Base-by-base conservation (phyloP, 2,797 vertebrate genomes). In the Oryzias dopingdopingensis region DNA sequence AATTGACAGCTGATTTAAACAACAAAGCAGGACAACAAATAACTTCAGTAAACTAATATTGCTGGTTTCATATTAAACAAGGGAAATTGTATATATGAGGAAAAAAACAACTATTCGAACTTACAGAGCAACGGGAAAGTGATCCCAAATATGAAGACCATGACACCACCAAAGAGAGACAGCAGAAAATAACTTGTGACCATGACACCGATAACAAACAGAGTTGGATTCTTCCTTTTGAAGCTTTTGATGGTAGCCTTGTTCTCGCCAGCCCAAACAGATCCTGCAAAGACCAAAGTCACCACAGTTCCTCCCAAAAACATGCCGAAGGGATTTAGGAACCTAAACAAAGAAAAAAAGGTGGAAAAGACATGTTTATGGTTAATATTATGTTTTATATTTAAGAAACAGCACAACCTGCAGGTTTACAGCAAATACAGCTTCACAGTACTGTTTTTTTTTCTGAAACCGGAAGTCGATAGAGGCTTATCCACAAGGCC, bases 71-170 rank as follows among this genome's bases (percentile, higher is more conserved):
- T 32, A 10, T 32, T 32, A 32, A 32, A 32, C 18, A 37, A 37
- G 10, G 32, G 8, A 32, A 32, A 32, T 32, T 10, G 3, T 13
- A 12, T 37, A 10, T 3, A 37, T 12, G 10, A 12, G 12, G 5
- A 12, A 46, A 17, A 46, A 46, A 5, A 17, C 10, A 45, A 18
- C 12, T 46, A 13, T 46, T 46, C 14, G 14, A 6, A 96, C 96
- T 96, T 84, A 98, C 96, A 72, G 70, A 98, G 83, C 78, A 99
- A 82, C 50, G 97, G 97, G 70, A 99, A 95, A 0, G 95, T 95
- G 89, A 99, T 96, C 50, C 97, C 97, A 37, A 98, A 97, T 82
- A 99, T 89, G 72, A 99, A 98, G 69, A 99, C 95, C 95, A 98
- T 92, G 79, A 99, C 95, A 0, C 96, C 96, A 4, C 95, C 96